phyloP scores from a whole-genome alignment of 2,113 vertebrate genomes.

The Chrysemys picta region DNA sequence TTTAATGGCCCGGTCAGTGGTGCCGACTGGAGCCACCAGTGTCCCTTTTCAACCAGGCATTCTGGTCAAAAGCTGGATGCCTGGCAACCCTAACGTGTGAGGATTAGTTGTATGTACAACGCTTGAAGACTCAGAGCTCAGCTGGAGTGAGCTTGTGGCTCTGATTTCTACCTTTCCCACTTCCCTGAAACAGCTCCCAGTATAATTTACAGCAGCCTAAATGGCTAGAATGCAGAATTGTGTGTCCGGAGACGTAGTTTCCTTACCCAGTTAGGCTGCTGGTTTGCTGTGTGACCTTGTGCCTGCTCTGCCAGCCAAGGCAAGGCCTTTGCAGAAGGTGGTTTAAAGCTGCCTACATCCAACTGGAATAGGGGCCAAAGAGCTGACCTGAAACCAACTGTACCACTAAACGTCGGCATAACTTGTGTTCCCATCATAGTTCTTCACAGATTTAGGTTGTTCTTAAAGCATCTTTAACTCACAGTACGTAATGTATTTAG shows the following conservation, averaged over 20 bases:
- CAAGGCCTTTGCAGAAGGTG: neutral
- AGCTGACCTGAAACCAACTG: neutral
- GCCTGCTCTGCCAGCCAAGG: neutral
- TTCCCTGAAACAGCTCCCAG: neutral
- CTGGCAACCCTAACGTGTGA: too few relatives aligned
- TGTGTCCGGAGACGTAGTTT: accelerated
- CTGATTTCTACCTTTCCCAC: neutral
- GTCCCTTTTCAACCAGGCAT: neutral
- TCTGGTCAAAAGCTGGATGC: too few relatives aligned
- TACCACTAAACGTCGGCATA: neutral
- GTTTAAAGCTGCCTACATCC: neutral
- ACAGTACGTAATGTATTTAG: neutral
- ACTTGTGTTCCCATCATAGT: accelerated
- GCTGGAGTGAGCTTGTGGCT: neutral
- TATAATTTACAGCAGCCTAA: neutral
- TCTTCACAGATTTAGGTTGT: neutral
- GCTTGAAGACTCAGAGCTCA: neutral
- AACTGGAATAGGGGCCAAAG: neutral
- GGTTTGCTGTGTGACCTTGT: neutral
- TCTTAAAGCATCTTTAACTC: neutral
- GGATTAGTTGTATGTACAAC: neutral
- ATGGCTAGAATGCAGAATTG: neutral
- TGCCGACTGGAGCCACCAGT: too few relatives aligned
- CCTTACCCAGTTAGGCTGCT: neutral
- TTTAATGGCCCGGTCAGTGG: too few relatives aligned